Conservation (phyloP, 2,113 vertebrate genomes). For the Sinocyclocheilus grahami region DNA sequence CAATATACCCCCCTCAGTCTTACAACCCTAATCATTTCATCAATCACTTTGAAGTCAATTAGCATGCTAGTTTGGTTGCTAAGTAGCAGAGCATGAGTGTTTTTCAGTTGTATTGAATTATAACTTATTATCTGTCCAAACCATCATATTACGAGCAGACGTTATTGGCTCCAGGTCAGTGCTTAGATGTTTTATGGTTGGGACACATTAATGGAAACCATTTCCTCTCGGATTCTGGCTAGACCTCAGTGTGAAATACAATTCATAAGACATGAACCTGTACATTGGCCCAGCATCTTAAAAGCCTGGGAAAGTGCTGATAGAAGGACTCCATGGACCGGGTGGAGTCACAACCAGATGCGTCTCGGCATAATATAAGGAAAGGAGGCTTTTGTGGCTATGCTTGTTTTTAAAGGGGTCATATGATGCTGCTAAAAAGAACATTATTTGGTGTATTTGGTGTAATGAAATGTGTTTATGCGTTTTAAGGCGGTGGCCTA, state of each 20-base stretch:
- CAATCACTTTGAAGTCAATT: not conserved
- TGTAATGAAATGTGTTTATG: no score
- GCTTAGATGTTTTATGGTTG: not conserved
- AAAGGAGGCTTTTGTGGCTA: not conserved
- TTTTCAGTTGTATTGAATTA: not conserved
- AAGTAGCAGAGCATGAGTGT: no score
- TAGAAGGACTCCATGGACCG: not conserved
- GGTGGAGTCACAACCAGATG: constrained; percentile 29
- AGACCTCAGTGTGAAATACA: constrained; percentile 16
- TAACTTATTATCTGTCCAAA: not conserved
- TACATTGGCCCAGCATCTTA: not conserved
- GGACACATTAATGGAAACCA: constrained; percentile 27
- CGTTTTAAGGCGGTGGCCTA: no score
- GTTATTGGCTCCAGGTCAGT: not conserved
- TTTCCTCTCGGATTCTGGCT: constrained; percentile 25
- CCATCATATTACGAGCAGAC: not conserved
- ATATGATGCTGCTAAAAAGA: no score
- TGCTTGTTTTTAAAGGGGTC: not conserved
- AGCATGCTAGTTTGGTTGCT: constrained; percentile 3
- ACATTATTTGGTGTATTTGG: no score
- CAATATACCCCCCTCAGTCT: not conserved
- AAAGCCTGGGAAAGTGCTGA: not conserved
- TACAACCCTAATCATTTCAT: not conserved
- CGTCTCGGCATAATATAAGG: not conserved
- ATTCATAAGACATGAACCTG: not conserved